A percentile compares a stretch with the other conserved stretches of the same genome.
Conservation (phyloP, 2,888 invertebrate genomes). For the Drosophila testacea region DNA sequence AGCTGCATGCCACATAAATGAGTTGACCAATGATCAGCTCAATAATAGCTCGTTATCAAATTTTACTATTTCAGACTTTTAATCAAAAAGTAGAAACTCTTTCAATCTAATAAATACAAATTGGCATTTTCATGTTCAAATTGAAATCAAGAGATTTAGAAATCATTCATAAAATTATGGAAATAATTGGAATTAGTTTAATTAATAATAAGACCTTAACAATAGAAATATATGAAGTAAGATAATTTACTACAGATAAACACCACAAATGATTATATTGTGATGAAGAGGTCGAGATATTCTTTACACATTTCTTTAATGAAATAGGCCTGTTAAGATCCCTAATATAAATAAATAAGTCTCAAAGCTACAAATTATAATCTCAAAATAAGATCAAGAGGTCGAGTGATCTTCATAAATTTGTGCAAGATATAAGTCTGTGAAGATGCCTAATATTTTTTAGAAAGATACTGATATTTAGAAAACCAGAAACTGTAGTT, state of each 20-base stretch:
- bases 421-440: neutral
- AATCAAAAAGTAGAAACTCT: neutral
- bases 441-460: neutral
- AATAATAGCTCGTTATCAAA: neutral
- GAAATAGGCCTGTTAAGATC: neutral
- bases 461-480: neutral
- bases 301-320: too few relatives aligned
- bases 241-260: too few relatives aligned
- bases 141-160: neutral
- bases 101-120: neutral
- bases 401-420: too few relatives aligned
- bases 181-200: neutral
- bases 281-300: too few relatives aligned
- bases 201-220: too few relatives aligned
- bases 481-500: neutral
- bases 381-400: too few relatives aligned
- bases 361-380: too few relatives aligned
- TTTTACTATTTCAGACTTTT: neutral
- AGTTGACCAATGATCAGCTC: slow-evolving; percentile 14
- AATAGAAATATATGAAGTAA: too few relatives aligned
- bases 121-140: neutral
- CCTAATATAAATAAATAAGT: neutral
- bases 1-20: slow-evolving; percentile 6
- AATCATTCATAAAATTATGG: neutral
- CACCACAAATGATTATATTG: too few relatives aligned